A percentile compares a stretch with the other conserved stretches of the same genome.
Conservation (phyloP, 2,797 vertebrate genomes). For the Rhabdomys pumilio region DNA sequence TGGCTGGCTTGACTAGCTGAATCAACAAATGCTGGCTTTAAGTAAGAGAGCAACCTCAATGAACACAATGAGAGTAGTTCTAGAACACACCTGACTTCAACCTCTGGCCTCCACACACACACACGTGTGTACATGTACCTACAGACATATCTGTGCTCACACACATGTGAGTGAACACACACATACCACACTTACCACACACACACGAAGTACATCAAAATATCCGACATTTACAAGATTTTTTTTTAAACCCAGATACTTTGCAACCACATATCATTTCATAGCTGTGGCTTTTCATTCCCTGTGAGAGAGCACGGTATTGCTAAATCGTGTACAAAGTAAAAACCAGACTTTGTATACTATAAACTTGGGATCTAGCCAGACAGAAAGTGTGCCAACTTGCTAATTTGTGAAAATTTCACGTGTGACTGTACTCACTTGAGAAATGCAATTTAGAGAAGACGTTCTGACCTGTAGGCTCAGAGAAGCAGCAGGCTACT, state of each 20-base stretch:
- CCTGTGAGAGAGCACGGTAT: background rate
- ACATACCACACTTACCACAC: background rate
- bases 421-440: background rate
- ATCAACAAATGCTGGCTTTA: background rate
- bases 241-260: conserved; percentile 17
- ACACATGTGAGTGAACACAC: no score
- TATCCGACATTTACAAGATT: background rate
- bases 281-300: conserved; percentile 30
- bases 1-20: no score
- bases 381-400: background rate
- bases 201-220: background rate
- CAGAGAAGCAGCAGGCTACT: background rate
- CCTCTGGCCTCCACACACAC: no score
- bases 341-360: background rate
- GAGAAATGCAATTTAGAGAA: background rate
- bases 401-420: background rate
- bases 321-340: background rate
- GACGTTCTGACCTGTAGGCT: background rate
- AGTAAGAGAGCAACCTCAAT: background rate
- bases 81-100: background rate
- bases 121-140: background rate
- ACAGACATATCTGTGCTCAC: background rate
- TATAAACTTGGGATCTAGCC: background rate
- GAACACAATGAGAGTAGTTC: background rate
- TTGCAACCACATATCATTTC: background rate